Evolutionary conservation across 1,140 invertebrate species (phyloP).

Genomic region (Frieseomelitta varia): DNA sequence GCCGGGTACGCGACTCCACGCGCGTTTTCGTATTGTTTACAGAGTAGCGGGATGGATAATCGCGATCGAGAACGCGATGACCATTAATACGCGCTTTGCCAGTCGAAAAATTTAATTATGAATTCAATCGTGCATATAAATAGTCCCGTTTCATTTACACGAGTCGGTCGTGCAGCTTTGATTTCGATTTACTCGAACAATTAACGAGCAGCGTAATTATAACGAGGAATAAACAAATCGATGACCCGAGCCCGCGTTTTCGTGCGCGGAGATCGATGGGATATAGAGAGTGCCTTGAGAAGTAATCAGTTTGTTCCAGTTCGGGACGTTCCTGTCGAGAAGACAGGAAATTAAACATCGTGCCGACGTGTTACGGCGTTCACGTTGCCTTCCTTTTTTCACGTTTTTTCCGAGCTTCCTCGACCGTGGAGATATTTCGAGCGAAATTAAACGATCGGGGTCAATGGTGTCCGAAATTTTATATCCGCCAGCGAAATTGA

Average conservation of each 20-base stretch:
- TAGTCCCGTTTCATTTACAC: not conserved
- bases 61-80: not conserved
- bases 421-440: not conserved
- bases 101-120: slow-evolving; percentile 20
- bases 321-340: not conserved
- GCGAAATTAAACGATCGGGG: not conserved
- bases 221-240: not conserved
- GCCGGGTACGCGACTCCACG: no score
- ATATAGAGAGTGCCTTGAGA: not conserved
- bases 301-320: not conserved
- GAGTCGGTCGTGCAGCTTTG: not conserved
- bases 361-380: not conserved
- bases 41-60: not conserved
- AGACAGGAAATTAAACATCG: not conserved
- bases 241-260: not conserved
- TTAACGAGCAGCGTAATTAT: slow-evolving; percentile 2
- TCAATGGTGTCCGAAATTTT: not conserved
- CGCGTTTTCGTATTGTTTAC: not conserved
- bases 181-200: slow-evolving; percentile 16
- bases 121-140: slow-evolving; percentile 5
- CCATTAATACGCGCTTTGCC: not conserved
- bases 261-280: not conserved
- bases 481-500: not conserved
- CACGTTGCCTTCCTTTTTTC: not conserved
- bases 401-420: not conserved